Percentiles rank a stretch among this genome's conserved stretches.
Conservation (phyloP, 2,113 vertebrate genomes). For the Sardina pilchardus region DNA sequence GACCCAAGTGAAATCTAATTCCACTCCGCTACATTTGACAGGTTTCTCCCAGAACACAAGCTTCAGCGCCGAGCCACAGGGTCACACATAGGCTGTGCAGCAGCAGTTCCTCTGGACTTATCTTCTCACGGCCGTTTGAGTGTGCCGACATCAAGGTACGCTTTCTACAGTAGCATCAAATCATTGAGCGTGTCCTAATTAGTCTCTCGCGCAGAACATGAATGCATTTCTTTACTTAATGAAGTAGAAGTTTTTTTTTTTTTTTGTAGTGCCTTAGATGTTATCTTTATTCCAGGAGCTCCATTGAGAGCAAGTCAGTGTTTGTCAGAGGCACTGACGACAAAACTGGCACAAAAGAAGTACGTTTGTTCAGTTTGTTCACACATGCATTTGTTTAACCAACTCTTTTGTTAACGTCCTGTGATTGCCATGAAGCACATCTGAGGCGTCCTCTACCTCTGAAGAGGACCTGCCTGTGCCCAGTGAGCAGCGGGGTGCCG, state of each 20-base stretch:
- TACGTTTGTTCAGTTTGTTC: neutral
- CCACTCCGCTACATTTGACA: slow-evolving; percentile 50
- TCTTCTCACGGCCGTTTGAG: neutral
- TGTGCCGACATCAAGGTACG: slow-evolving; percentile 21
- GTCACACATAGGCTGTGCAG: neutral
- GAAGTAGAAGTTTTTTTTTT: neutral
- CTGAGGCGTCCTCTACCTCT: neutral
- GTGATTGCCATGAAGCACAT: neutral
- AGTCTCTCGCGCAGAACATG: neutral
- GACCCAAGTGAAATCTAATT: neutral
- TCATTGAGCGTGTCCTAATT: neutral
- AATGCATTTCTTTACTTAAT: neutral
- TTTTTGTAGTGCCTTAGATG: neutral
- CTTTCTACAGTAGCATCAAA: neutral
- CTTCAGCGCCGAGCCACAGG: slow-evolving; percentile 54
- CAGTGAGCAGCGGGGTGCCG: slow-evolving; percentile 6
- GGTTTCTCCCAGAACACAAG: slow-evolving; percentile 83
- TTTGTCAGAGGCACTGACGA: neutral
- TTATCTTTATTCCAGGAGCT: neutral
- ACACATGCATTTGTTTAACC: neutral
- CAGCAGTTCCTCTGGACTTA: neutral
- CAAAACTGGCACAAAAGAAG: neutral
- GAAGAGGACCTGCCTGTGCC: neutral
- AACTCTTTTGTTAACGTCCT: neutral
- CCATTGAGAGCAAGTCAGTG: neutral